Percentiles rank a stretch among this genome's conserved stretches.
Evolutionary conservation across 2,113 vertebrate species (phyloP).

Genomic region (Festucalex cinctus): DNA sequence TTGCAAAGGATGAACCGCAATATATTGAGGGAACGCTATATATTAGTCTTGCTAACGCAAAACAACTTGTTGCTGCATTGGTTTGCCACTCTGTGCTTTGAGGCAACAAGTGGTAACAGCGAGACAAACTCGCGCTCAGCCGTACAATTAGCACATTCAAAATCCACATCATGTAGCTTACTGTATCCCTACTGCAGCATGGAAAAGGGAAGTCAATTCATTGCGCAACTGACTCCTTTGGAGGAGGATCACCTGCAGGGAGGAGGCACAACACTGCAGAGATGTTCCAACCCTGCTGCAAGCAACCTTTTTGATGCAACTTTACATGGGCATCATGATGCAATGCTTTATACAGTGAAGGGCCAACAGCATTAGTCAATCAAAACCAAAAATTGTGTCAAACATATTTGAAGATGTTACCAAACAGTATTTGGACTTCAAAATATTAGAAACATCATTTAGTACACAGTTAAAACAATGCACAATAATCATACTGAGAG

Average conservation of each 20-base stretch:
- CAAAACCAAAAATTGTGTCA: not conserved
- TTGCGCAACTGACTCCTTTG: not conserved
- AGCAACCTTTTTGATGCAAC: not conserved
- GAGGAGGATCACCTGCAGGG: conserved; percentile 19
- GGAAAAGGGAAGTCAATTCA: not conserved
- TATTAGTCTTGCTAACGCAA: too few relatives aligned
- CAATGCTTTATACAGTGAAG: not conserved
- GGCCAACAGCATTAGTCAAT: not conserved
- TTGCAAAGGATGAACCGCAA: too few relatives aligned
- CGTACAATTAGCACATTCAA: not conserved
- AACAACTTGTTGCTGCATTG: not conserved
- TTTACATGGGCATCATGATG: not conserved
- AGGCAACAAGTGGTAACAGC: not conserved
- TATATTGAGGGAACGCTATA: too few relatives aligned
- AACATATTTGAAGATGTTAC: not conserved
- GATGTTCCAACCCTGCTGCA: conserved; percentile 9
- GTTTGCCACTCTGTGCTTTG: not conserved
- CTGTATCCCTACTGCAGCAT: not conserved
- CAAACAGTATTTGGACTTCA: not conserved
- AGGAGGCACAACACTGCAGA: conserved; percentile 23
- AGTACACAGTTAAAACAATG: too few relatives aligned
- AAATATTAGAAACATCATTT: not conserved
- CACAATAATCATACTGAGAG: too few relatives aligned
- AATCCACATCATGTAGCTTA: not conserved
- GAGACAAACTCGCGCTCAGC: not conserved